A percentile compares a stretch with the other conserved stretches of the same genome.
Evolutionary conservation across 2,113 vertebrate species (phyloP).

Genomic region (Poeciliopsis retropinna): DNA sequence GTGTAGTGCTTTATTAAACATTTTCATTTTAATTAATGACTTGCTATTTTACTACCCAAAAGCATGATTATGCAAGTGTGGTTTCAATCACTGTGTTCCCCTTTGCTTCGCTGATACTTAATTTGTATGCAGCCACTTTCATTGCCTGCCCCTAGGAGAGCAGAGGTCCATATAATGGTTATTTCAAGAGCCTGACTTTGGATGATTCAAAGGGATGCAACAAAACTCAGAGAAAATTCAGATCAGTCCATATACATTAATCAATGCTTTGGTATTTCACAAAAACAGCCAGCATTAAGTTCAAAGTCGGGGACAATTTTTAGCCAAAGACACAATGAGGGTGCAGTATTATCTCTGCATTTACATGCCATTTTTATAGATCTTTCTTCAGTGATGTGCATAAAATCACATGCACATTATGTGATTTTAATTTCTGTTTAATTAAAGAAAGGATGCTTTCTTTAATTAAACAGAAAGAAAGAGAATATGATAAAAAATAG

Average conservation of each 20-base stretch:
- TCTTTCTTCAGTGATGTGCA: slow-evolving; percentile 59
- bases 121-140: slow-evolving; percentile 74
- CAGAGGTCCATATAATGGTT: slow-evolving; percentile 71
- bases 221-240: slow-evolving; percentile 68
- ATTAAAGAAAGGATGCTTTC: too few relatives aligned
- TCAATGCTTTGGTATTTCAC: slow-evolving; percentile 71
- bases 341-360: slow-evolving; percentile 49
- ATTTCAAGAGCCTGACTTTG: slow-evolving; percentile 68
- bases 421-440: too few relatives aligned
- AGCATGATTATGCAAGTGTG: slow-evolving; percentile 60
- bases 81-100: slow-evolving; percentile 55
- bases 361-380: slow-evolving; percentile 64
- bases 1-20: slow-evolving; percentile 40
- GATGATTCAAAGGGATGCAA: slow-evolving; percentile 76
- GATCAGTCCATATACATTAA: slow-evolving; percentile 73
- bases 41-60: slow-evolving; percentile 50
- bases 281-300: slow-evolving; percentile 60
- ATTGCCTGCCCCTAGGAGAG: slow-evolving; percentile 60
- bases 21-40: slow-evolving; percentile 49
- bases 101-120: slow-evolving; percentile 52
- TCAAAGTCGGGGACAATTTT: slow-evolving; percentile 71
- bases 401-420: too few relatives aligned
- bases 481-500: slow-evolving; percentile 43
- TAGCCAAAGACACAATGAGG: slow-evolving; percentile 53
- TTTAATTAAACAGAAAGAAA: too few relatives aligned